phyloP scores from a whole-genome alignment of 1,140 invertebrate species.

The Ostrea denselamellosa region DNA sequence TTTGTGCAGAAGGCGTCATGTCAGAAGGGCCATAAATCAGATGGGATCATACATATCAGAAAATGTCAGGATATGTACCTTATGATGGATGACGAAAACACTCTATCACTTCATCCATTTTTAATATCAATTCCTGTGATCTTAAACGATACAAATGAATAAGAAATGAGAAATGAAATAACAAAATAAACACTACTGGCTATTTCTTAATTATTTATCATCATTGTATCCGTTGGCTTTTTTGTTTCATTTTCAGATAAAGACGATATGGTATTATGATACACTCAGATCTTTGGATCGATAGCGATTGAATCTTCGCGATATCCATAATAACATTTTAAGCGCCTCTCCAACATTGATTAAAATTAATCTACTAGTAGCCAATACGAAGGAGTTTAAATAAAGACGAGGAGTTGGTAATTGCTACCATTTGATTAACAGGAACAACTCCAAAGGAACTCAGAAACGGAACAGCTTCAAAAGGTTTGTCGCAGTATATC shows the following conservation, averaged over 20 bases:
- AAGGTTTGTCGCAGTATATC: background rate
- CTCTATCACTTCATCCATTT: background rate
- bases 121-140: background rate
- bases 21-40: background rate
- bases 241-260: background rate
- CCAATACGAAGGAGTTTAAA: slow-evolving; percentile 12
- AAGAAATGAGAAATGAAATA: background rate
- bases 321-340: slow-evolving; percentile 28
- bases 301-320: background rate
- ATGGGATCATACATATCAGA: background rate
- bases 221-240: background rate
- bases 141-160: slow-evolving; percentile 20
- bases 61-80: background rate
- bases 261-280: background rate
- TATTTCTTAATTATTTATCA: slow-evolving; percentile 18
- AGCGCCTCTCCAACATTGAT: slow-evolving; percentile 28
- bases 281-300: background rate
- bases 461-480: background rate
- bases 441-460: background rate
- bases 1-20: background rate
- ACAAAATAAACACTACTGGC: background rate
- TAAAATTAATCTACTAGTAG: slow-evolving; percentile 9
- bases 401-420: slow-evolving; percentile 10
- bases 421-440: background rate
- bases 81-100: background rate